Percentiles rank a stretch among this genome's conserved stretches.
These are phyloP conservation scores for Suncus etruscus DNA, from an alignment of 2,113 vertebrate genomes.

Conservation along the genomic window DNA sequence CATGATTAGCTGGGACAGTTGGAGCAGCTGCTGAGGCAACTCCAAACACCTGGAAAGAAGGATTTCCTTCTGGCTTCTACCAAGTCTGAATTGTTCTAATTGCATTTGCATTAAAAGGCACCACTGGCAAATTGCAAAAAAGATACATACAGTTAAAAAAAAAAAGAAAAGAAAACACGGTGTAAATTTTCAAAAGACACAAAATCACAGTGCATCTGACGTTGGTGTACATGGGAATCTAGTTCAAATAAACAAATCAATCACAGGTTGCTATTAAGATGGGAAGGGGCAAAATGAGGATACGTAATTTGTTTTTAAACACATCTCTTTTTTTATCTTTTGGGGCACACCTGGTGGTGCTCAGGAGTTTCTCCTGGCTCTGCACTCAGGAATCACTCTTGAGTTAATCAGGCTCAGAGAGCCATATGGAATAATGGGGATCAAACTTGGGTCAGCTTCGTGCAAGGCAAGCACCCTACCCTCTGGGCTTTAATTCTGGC, in stretches of 20 bases:
- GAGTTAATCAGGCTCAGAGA: too few relatives aligned
- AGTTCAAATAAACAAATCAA: background rate
- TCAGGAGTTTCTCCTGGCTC: too few relatives aligned
- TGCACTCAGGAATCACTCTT: too few relatives aligned
- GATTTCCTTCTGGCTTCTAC: constrained; percentile 53
- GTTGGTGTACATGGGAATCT: constrained; percentile 50
- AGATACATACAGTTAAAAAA: background rate
- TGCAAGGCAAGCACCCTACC: too few relatives aligned
- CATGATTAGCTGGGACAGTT: constrained; percentile 57
- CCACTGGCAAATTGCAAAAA: constrained; percentile 57
- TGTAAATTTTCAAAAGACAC: constrained; percentile 63
- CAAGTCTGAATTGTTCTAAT: constrained; percentile 61
- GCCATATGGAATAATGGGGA: too few relatives aligned
- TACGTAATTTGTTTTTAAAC: background rate
- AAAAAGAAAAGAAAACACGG: constrained; percentile 18
- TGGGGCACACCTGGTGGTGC: too few relatives aligned
- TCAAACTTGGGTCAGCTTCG: too few relatives aligned
- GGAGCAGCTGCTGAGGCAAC: constrained; percentile 58
- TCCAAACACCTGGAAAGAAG: constrained; percentile 59
- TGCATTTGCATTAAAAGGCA: constrained; percentile 74
- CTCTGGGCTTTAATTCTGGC: too few relatives aligned
- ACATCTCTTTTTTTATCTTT: background rate
- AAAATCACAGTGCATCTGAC: constrained; percentile 22
- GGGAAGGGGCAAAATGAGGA: background rate
- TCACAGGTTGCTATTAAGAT: background rate